Base-by-base conservation (phyloP, 2,113 vertebrate species). In the Catharus fuscescens region DNA sequence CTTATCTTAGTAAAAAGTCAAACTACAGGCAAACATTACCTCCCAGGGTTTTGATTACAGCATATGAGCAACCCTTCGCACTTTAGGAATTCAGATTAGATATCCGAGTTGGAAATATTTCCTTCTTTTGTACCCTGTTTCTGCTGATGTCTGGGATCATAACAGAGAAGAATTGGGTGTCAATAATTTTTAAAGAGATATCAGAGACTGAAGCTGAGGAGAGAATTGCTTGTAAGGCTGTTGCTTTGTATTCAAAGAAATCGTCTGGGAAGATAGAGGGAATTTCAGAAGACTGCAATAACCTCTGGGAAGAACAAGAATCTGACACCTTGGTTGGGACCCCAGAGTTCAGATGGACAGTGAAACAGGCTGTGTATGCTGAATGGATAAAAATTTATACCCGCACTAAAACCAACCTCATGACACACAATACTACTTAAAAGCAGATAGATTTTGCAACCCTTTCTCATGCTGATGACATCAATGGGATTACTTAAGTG, bases 381-480 rank as follows among this genome's bases (percentile, higher is more conserved):
- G 59, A 69, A 80, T 4, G 16, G 45, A 48, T 80, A 74, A 81
- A 81, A 78, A 32, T 31, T 56, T 65, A 62, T 54, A 59, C 40
- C 60, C 2, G 0, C 0, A 0, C 16, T 80, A 90, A 80, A 88
- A 74, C 5, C 76, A 60, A 8, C 21, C 24, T 36, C 64, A 2
- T 52, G 85, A 50, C 52, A 93, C 52, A 65, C 12, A 88, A 34
- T 54, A 10, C 36, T 86, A 32, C 80, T 86, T 90, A 78, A 84
- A 90, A 74, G 52, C 82, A 90, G 61, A 44, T 47, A 71, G 88
- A 60, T 92, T 94, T 95, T 94, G 88, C 72, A 93, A 97, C 60
- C 26, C 69, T 92, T 84, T 67, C 80, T 91, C 57, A 69, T 18
- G 17, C 69, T 86, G 88, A 78, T 93, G 92, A 95, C 82, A 93